These are phyloP conservation scores for Pygoscelis antarcticus DNA, from an alignment of 2,113 vertebrate genomes.

Conservation along the genomic window DNA sequence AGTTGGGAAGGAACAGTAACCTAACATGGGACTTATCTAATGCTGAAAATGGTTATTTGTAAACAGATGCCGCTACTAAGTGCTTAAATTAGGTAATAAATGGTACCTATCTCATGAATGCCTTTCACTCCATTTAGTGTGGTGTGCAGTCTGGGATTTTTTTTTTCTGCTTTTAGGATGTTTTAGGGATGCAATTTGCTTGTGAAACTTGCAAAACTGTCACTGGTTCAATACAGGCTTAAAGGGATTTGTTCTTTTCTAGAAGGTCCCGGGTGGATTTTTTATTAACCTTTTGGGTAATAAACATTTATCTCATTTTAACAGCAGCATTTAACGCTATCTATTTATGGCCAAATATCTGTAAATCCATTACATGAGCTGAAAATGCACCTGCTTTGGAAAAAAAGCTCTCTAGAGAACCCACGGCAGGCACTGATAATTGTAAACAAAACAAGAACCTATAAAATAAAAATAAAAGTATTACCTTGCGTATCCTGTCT, in stretches of 20 bases:
- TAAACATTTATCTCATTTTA: conserved; percentile 69
- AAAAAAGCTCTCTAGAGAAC: conserved; percentile 44
- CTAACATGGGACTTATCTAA: background rate
- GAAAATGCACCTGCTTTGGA: conserved; percentile 48
- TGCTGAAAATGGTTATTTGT: conserved; percentile 30
- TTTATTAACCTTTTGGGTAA: conserved; percentile 68
- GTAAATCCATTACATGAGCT: conserved; percentile 59
- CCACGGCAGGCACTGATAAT: conserved; percentile 3
- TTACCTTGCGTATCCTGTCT: conserved; percentile 51
- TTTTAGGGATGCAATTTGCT: conserved; percentile 54
- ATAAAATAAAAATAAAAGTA: conserved; percentile 53
- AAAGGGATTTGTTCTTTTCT: conserved; percentile 53
- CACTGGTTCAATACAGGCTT: conserved; percentile 43
- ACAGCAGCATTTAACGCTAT: conserved; percentile 57
- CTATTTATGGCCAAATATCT: conserved; percentile 67
- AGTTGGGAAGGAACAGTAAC: background rate
- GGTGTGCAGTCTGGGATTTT: background rate
- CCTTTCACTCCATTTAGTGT: conserved; percentile 41
- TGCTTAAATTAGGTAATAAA: conserved; percentile 67
- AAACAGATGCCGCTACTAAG: conserved; percentile 56
- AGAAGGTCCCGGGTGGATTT: conserved; percentile 30
- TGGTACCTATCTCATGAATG: conserved; percentile 48
- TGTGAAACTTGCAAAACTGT: conserved; percentile 51
- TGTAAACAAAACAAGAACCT: conserved; percentile 61
- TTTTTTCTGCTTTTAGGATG: conserved; percentile 34